Base-by-base conservation (phyloP, 2,888 invertebrate species). In the Zele albiditarsus region DNA sequence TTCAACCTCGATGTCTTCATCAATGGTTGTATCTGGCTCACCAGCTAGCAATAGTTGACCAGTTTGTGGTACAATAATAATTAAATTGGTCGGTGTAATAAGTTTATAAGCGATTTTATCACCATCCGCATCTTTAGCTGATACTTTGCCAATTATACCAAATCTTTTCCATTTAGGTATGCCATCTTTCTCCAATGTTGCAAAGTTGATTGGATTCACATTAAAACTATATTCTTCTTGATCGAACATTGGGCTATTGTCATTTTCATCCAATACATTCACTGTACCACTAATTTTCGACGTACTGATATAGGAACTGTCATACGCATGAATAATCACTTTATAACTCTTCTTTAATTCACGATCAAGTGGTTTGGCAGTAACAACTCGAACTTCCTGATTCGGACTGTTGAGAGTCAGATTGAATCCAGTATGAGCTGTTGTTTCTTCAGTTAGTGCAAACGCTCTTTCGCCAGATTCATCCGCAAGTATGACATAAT, bases 51-150 rank as follows among this genome's bases (percentile, higher is more conserved):
- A 93, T 23, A 98, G 90, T 87, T 97, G 96, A 0, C 98, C 98
- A 0, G 97, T 97, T 90, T 97, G 97, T 0, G 98, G 97, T 3
- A 98, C 96, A 80, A 98, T 95, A 16, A 97, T 95, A 58, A 96
- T 94, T 81, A 95, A 91, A 85, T 95, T 95, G 80, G 94, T 96
- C 14, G 96, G 95, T 3, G 94, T 93, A 73, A 93, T 92, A 71
- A 98, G 90, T 71, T 94, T 94, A 88, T 98, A 98, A 69, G 96
- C 95, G n/a, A 97, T 92, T 83, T 94, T 93, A 89, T 97, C 97
- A n/a, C 96, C 96, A 88, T 98, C 98, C 0, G 94, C 94, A 88
- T 98, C 98, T 71, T 92, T 93, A 0, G 98, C 98, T 79, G 93
- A 93, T 16, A 98, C 96, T 85, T 93, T 94, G 0, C 97, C 97